Conservation (phyloP, 2,797 vertebrate species). For the Psittacula derbiana region DNA sequence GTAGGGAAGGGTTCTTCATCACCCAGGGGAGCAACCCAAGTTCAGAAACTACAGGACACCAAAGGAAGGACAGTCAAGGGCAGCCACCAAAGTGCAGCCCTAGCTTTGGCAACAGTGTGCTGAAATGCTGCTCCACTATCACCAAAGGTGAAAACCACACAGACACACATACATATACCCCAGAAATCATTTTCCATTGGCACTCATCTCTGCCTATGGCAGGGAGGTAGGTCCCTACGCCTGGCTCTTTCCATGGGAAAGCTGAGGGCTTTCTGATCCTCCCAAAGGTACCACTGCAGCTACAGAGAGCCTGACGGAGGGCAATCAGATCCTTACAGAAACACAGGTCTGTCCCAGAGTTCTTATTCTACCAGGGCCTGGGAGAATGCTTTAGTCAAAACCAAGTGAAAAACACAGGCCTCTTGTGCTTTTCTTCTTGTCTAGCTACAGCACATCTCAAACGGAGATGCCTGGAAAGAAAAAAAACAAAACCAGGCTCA, state of each 20-base stretch:
- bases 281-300: background rate
- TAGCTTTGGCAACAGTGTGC: background rate
- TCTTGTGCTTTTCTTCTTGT: background rate
- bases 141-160: background rate
- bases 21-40: background rate
- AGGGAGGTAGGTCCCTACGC: background rate
- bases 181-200: background rate
- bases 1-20: background rate
- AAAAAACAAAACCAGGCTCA: slow-evolving; percentile 18
- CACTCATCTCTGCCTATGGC: background rate
- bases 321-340: background rate
- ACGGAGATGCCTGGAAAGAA: background rate
- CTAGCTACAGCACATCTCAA: background rate
- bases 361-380: background rate
- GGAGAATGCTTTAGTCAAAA: background rate
- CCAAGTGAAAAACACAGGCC: background rate
- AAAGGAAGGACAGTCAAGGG: background rate
- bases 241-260: background rate
- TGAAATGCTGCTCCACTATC: background rate
- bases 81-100: background rate
- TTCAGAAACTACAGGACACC: background rate
- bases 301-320: background rate
- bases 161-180: background rate
- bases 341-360: background rate
- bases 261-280: background rate